Evolutionary conservation across 2,797 vertebrate genomes (phyloP).

Genomic region (Acanthurus tractus): DNA sequence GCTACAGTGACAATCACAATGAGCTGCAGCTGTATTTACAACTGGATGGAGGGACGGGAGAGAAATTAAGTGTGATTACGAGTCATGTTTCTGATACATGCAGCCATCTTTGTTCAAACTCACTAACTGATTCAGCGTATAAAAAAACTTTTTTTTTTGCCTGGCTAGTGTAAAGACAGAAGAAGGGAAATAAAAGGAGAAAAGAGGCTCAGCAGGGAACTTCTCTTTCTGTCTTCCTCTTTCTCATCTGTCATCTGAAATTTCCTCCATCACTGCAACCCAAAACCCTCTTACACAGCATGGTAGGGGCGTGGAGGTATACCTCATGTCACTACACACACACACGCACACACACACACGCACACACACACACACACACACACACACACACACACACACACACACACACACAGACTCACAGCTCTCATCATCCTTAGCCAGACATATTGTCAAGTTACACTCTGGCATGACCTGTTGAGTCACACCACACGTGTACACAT

Average conservation of each 20-base stretch:
- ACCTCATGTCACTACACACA: constrained; percentile 7
- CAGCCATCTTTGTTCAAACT: neutral
- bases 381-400: constrained; percentile 1
- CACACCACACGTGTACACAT: neutral
- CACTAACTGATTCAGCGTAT: neutral
- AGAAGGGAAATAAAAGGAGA: neutral
- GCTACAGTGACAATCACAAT: constrained; percentile 59
- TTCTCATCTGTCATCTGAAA: constrained; percentile 15
- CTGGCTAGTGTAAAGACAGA: constrained; percentile 2
- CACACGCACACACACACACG: constrained; percentile 2
- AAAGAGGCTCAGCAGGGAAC: constrained; percentile 10
- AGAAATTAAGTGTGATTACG: constrained; percentile 1
- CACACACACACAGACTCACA: constrained; percentile 5
- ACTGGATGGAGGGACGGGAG: constrained; percentile 13
- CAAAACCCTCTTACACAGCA: constrained; percentile 1
- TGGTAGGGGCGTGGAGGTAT: neutral
- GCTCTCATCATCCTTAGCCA: neutral
- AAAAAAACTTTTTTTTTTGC: neutral
- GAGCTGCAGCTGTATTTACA: constrained; percentile 60
- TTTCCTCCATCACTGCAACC: neutral
- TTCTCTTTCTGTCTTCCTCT: constrained; percentile 21
- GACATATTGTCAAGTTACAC: constrained; percentile 6
- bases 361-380: neutral
- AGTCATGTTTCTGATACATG: constrained; percentile 2
- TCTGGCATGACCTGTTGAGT: neutral